Conservation (phyloP, 2,113 vertebrate species). For the Thunnus thynnus region DNA sequence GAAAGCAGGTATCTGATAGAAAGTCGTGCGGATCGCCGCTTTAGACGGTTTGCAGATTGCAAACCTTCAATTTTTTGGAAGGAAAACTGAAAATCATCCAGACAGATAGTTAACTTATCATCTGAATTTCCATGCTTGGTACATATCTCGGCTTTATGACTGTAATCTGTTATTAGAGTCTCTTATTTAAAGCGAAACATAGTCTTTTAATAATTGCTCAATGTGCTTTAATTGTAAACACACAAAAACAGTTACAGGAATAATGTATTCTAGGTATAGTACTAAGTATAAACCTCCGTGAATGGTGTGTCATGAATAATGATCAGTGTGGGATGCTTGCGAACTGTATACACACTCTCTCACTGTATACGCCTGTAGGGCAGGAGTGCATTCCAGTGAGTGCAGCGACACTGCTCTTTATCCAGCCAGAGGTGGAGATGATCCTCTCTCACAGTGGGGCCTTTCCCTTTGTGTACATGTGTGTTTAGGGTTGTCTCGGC, state of each 20-base stretch:
- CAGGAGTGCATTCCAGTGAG: conserved; percentile 73
- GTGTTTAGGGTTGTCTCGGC: conserved; percentile 78
- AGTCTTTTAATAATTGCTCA: background rate
- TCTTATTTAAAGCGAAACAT: background rate
- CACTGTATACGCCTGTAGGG: conserved; percentile 67
- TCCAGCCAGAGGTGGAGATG: conserved; percentile 75
- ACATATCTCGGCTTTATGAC: background rate
- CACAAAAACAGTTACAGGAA: background rate
- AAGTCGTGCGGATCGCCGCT: conserved; percentile 13
- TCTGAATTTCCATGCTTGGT: conserved; percentile 13
- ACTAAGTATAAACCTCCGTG: conserved; percentile 40
- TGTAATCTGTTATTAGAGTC: background rate
- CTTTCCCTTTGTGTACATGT: conserved; percentile 73
- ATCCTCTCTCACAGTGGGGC: conserved; percentile 65
- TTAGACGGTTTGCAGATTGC: conserved; percentile 9
- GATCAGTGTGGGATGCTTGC: conserved; percentile 69
- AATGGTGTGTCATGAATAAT: conserved; percentile 73
- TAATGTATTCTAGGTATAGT: conserved; percentile 10
- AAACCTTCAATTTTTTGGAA: conserved; percentile 1
- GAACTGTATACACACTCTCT: conserved; percentile 60
- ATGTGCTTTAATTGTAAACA: background rate
- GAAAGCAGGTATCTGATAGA: background rate
- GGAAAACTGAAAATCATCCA: background rate
- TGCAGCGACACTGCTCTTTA: conserved; percentile 66
- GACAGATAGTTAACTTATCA: background rate